Percentiles rank a stretch among this genome's conserved stretches.
These are phyloP conservation scores for Dolichallabes microphthalmus DNA, from an alignment of 2,113 vertebrate genomes.

Conservation along the genomic window DNA sequence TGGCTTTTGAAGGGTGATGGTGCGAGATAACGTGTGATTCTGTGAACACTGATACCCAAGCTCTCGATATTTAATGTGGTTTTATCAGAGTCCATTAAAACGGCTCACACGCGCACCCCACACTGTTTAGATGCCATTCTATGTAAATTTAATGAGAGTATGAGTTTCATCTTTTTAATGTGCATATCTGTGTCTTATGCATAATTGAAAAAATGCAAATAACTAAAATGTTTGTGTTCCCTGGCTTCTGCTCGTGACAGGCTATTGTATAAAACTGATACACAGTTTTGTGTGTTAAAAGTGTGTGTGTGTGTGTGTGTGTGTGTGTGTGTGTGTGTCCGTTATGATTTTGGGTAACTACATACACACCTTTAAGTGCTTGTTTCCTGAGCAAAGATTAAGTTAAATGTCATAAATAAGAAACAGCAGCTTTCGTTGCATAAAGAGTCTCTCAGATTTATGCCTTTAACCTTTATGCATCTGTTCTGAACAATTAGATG, in stretches of 20 bases:
- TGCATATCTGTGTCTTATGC: conserved; percentile 69
- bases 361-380: not conserved
- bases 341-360: not conserved
- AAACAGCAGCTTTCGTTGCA: not conserved
- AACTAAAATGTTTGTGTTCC: conserved; percentile 64
- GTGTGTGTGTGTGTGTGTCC: too few relatives aligned
- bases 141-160: conserved; percentile 69
- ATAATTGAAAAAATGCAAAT: conserved; percentile 75
- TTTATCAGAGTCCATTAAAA: conserved; percentile 68
- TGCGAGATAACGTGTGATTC: conserved; percentile 69
- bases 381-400: not conserved
- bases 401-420: not conserved
- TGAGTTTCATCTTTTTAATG: conserved; percentile 69
- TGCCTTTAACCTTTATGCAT: not conserved
- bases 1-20: conserved; percentile 81
- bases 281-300: conserved; percentile 22
- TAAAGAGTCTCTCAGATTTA: not conserved
- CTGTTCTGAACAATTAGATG: not conserved
- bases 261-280: conserved; percentile 23
- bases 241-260: conserved; percentile 27
- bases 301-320: too few relatives aligned
- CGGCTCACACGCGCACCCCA: conserved; percentile 40
- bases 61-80: conserved; percentile 61
- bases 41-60: conserved; percentile 55
- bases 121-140: conserved; percentile 70